A percentile compares a stretch with the other conserved stretches of the same genome.
Evolutionary conservation across 2,113 vertebrate genomes (phyloP).

Genomic region (Natator depressus): DNA sequence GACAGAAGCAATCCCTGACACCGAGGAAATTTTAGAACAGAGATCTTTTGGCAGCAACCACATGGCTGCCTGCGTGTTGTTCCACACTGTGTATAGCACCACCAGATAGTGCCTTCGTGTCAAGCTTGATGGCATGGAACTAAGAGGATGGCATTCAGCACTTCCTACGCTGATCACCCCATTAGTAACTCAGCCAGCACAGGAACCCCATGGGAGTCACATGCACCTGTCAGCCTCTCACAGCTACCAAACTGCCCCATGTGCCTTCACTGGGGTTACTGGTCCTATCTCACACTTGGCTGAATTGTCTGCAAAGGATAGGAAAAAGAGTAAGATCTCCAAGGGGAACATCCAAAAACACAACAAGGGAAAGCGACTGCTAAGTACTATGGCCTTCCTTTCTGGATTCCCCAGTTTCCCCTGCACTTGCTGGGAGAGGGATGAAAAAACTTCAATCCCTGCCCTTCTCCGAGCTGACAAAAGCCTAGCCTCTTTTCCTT

Average conservation of each 20-base stretch:
- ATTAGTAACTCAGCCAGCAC: neutral
- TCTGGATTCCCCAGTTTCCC: neutral
- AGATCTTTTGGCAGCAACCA: neutral
- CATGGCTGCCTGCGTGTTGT: neutral
- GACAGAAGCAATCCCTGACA: neutral
- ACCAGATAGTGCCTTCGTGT: neutral
- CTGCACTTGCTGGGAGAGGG: neutral
- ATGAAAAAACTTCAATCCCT: neutral
- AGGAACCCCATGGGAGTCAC: neutral
- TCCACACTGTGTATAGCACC: neutral
- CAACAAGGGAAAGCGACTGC: neutral
- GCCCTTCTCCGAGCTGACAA: neutral
- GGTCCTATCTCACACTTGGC: neutral
- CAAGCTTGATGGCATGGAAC: neutral
- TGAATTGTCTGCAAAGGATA: neutral
- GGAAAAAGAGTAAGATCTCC: neutral
- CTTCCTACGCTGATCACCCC: neutral
- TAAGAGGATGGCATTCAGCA: neutral
- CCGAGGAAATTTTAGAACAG: neutral
- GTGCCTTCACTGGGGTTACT: neutral
- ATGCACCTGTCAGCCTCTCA: neutral
- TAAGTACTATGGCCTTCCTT: conserved; percentile 17
- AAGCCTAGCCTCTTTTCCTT: neutral
- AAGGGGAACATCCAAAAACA: neutral
- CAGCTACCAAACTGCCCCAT: neutral